These are phyloP conservation scores for Mesorhabditis belari DNA, from an alignment of 2,888 invertebrate genomes.

Conservation along the genomic window DNA sequence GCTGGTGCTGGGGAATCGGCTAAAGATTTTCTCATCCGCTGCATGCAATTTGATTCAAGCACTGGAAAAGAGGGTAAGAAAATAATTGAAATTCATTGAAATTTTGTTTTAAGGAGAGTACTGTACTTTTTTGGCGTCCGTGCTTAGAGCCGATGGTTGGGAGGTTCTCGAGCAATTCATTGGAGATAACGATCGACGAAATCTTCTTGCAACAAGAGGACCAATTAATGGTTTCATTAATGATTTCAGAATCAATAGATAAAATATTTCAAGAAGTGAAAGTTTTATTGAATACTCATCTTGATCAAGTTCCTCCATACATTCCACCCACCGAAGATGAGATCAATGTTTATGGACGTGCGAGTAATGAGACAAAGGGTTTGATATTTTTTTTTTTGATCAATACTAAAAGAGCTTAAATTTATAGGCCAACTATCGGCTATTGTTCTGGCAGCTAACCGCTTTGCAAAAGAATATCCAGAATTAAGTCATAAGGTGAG, in stretches of 20 bases:
- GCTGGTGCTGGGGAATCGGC: slow-evolving; percentile 11
- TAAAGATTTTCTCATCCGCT: slow-evolving; percentile 34
- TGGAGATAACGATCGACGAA: slow-evolving; percentile 19
- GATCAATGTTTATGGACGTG: slow-evolving; percentile 41
- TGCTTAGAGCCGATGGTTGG: slow-evolving; percentile 29
- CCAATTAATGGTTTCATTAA: background rate
- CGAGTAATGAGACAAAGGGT: slow-evolving; percentile 50
- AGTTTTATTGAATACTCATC: slow-evolving; percentile 45
- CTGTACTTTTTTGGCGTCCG: slow-evolving; percentile 19
- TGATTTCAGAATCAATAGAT: background rate
- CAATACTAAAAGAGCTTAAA: too few species aligned
- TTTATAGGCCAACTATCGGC: slow-evolving; percentile 41
- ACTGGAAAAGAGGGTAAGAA: slow-evolving; percentile 37
- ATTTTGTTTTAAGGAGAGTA: slow-evolving; percentile 15
- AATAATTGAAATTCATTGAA: background rate
- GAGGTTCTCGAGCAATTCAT: slow-evolving; percentile 23
- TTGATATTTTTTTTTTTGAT: background rate
- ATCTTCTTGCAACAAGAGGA: slow-evolving; percentile 28
- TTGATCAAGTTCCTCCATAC: slow-evolving; percentile 51
- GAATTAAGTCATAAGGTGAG: slow-evolving; percentile 16
- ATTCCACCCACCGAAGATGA: slow-evolving; percentile 34
- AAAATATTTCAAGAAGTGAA: slow-evolving; percentile 19
- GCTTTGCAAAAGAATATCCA: slow-evolving; percentile 23
- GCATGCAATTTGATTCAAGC: slow-evolving; percentile 37
- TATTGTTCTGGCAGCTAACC: slow-evolving; percentile 42